Evolutionary conservation across 2,888 invertebrate genomes (phyloP).

Genomic region (Hemaris fuciformis): DNA sequence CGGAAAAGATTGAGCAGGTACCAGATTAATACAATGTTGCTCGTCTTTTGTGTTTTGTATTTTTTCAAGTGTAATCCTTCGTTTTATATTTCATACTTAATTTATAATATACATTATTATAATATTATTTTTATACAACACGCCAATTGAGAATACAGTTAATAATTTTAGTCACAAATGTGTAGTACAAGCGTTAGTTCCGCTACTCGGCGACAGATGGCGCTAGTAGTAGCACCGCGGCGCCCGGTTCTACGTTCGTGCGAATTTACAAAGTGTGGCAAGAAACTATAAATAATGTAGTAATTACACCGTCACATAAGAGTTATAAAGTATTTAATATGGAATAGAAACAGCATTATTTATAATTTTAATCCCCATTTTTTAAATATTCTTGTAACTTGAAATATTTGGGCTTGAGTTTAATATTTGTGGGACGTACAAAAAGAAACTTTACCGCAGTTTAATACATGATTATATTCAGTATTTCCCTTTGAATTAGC

Average conservation of each 20-base stretch:
- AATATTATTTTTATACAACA: too few relatives aligned
- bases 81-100: not conserved
- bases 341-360: not conserved
- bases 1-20: not conserved
- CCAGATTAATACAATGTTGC: not conserved
- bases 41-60: not conserved
- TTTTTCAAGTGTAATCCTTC: not conserved
- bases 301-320: not conserved
- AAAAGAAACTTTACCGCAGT: too few relatives aligned
- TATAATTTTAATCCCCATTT: too few relatives aligned
- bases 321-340: not conserved
- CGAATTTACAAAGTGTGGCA: not conserved
- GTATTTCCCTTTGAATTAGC: too few relatives aligned
- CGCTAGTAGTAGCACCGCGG: slow-evolving; percentile 41
- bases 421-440: too few relatives aligned
- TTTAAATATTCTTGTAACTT: too few relatives aligned
- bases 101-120: not conserved
- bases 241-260: not conserved
- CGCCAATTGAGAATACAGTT: not conserved
- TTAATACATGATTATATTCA: too few relatives aligned
- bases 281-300: not conserved
- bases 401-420: too few relatives aligned
- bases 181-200: slow-evolving; percentile 34
- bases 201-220: slow-evolving; percentile 71
- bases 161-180: not conserved